Conservation (phyloP, 2,113 vertebrate genomes). For the Mesocricetus auratus region DNA sequence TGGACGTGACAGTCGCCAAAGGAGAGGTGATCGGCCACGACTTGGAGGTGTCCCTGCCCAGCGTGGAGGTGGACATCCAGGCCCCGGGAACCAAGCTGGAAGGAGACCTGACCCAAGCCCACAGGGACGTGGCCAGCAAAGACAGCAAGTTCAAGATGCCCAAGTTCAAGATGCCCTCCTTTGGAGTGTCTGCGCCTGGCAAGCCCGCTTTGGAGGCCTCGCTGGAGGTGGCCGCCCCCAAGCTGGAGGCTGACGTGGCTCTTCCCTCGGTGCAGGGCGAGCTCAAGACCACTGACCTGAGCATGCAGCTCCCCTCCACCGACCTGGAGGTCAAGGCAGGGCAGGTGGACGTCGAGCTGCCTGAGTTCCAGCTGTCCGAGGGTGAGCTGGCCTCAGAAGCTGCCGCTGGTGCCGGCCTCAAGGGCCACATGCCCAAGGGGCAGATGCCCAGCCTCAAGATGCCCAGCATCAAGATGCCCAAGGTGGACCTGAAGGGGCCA, state of each 20-base stretch:
- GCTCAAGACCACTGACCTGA: neutral
- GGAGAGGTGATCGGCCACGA: rapidly evolving
- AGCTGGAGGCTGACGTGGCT: neutral
- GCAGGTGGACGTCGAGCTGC: neutral
- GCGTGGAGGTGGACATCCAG: no score
- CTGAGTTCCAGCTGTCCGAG: rapidly evolving
- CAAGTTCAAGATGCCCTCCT: constrained; percentile 69
- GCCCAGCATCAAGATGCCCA: neutral
- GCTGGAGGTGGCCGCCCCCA: rapidly evolving
- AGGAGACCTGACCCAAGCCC: rapidly evolving
- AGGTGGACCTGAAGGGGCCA: neutral
- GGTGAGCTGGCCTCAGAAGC: rapidly evolving
- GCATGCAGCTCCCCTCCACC: no score
- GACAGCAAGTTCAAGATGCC: constrained; percentile 54
- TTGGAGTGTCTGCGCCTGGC: neutral
- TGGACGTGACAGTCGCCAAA: rapidly evolving
- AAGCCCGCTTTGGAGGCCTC: rapidly evolving
- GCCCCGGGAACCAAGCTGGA: neutral
- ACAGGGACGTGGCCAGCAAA: neutral
- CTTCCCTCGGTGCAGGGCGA: rapidly evolving
- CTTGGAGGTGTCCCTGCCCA: rapidly evolving
- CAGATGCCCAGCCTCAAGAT: neutral
- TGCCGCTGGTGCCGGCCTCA: rapidly evolving
- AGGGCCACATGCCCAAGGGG: constrained; percentile 35
- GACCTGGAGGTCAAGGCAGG: no score